phyloP scores from a whole-genome alignment of 2,113 vertebrate species.

The Echinops telfairi region DNA sequence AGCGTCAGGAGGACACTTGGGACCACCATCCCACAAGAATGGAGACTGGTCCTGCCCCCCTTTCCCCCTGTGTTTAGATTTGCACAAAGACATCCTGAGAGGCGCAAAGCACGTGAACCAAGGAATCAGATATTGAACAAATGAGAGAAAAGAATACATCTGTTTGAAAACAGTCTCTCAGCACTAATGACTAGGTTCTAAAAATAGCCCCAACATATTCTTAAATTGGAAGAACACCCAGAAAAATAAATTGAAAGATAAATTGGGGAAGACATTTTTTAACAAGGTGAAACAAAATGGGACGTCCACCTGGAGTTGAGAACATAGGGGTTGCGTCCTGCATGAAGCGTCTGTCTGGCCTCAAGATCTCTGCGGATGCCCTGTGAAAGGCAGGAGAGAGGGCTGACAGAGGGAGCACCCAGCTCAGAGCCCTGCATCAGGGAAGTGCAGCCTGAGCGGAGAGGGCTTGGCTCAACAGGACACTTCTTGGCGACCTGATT shows the following conservation, averaged over 20 bases:
- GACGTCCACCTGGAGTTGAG: neutral
- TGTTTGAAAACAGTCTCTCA: constrained; percentile 76
- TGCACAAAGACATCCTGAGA: neutral
- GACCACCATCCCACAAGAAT: neutral
- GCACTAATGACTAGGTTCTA: constrained; percentile 76
- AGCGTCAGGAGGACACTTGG: neutral
- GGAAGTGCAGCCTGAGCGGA: accelerated
- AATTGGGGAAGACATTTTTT: constrained; percentile 63
- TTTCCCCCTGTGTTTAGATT: neutral
- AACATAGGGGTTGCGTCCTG: accelerated
- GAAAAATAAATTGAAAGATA: constrained; percentile 73
- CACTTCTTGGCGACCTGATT: neutral
- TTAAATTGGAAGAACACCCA: constrained; percentile 73
- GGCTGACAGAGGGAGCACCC: accelerated
- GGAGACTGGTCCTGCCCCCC: neutral
- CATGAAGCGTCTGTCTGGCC: neutral
- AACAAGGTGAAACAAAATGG: constrained; percentile 66
- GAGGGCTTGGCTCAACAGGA: accelerated
- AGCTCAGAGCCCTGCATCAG: accelerated
- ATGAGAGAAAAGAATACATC: constrained; percentile 66
- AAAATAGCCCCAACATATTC: constrained; percentile 77
- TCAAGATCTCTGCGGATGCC: neutral
- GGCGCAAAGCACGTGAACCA: constrained; percentile 28
- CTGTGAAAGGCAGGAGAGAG: neutral
- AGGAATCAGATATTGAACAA: constrained; percentile 60